Conservation (phyloP, 2,113 vertebrate genomes). For the Tychaedon coryphoeus region DNA sequence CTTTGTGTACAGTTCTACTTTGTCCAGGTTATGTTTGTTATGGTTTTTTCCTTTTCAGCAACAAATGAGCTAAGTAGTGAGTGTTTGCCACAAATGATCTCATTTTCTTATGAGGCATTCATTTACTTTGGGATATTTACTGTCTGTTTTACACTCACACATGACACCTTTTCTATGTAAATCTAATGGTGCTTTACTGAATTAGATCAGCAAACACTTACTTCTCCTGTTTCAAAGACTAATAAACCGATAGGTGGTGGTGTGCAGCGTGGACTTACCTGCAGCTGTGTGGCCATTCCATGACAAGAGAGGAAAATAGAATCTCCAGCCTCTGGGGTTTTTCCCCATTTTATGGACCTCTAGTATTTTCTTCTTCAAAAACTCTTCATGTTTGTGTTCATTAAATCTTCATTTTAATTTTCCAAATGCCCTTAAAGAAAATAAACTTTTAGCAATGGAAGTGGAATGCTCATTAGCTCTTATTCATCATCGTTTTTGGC, state of each 20-base stretch:
- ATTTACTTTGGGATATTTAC: not conserved
- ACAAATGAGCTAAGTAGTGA: slow-evolving; percentile 1
- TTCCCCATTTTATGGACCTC: not conserved
- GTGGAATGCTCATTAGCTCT: not conserved
- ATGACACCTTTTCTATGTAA: not conserved
- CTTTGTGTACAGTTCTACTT: slow-evolving; percentile 30
- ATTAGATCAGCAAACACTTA: not conserved
- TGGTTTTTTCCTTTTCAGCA: slow-evolving; percentile 32
- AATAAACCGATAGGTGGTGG: not conserved
- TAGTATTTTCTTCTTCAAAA: not conserved
- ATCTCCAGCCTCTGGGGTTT: fast-evolving
- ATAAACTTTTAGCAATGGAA: not conserved
- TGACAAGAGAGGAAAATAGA: not conserved
- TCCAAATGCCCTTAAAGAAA: not conserved
- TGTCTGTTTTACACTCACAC: not conserved
- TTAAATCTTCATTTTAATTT: not conserved
- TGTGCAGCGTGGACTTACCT: not conserved
- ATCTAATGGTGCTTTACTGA: not conserved
- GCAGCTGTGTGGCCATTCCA: not conserved
- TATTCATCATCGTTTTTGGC: not conserved
- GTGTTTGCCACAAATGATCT: slow-evolving; percentile 31
- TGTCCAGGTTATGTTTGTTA: slow-evolving; percentile 23
- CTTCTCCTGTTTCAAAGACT: not conserved
- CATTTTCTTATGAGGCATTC: not conserved
- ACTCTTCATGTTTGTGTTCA: not conserved